Conservation (phyloP, 2,113 vertebrate genomes). For the Falco punctatus region DNA sequence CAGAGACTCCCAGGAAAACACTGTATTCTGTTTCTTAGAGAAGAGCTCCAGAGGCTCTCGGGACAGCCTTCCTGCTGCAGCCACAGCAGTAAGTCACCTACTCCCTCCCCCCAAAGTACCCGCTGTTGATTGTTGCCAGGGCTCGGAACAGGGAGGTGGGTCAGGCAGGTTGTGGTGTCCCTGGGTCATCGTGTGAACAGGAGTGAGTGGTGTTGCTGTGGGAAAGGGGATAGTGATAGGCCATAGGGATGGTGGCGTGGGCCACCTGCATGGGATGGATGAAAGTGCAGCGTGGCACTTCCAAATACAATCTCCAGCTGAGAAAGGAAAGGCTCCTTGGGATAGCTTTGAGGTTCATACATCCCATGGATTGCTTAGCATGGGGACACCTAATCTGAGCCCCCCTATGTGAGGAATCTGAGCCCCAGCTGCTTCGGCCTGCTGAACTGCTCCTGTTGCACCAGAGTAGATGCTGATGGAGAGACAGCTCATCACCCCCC, state of each 20-base stretch:
- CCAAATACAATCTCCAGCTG: neutral
- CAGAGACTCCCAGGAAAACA: neutral
- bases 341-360: neutral
- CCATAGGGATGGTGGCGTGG: neutral
- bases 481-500: neutral
- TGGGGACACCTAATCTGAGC: neutral
- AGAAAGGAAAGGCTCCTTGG: neutral
- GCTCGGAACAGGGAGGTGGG: neutral
- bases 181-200: neutral
- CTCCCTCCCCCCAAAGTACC: accelerated
- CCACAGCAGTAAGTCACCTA: neutral
- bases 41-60: neutral
- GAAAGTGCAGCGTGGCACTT: neutral
- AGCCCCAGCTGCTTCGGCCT: neutral
- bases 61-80: neutral
- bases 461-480: neutral
- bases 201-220: neutral
- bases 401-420: neutral
- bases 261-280: neutral
- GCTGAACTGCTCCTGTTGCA: neutral
- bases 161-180: neutral
- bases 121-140: neutral
- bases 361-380: neutral
- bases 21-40: neutral
- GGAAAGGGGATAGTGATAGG: neutral